phyloP scores from a whole-genome alignment of 2,888 invertebrate species.

The Xestia rhomboidea region DNA sequence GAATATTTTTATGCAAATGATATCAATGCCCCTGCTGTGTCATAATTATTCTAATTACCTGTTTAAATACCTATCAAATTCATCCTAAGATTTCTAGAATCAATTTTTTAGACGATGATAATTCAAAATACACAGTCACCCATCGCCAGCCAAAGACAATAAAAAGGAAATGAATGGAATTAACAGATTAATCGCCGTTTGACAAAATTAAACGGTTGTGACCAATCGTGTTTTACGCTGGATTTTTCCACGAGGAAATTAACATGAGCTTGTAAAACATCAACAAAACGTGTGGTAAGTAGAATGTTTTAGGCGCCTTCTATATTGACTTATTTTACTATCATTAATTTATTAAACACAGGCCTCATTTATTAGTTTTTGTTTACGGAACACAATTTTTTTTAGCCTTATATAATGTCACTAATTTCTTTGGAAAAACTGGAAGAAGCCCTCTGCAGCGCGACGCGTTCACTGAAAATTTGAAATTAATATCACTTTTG shows the following conservation, averaged over 20 bases:
- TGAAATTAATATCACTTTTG: background rate
- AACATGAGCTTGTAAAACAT: constrained; percentile 6
- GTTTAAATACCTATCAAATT: background rate
- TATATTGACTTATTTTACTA: background rate
- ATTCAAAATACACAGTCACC: constrained; percentile 31
- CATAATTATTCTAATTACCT: background rate
- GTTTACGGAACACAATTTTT: background rate
- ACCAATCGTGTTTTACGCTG: constrained; percentile 46
- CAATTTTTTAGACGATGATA: constrained; percentile 34
- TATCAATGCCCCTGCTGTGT: background rate
- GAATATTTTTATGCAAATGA: background rate
- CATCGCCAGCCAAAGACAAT: constrained; percentile 38
- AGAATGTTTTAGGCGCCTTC: background rate
- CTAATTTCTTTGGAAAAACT: background rate
- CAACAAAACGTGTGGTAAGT: background rate
- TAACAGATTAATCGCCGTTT: constrained; percentile 38
- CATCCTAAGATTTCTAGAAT: background rate
- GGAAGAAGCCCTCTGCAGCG: background rate
- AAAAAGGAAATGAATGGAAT: constrained; percentile 53
- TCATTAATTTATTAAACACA: no score
- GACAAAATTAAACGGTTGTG: constrained; percentile 44
- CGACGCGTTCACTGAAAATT: background rate
- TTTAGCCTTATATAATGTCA: no score
- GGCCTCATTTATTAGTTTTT: background rate
- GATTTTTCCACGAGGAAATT: constrained; percentile 17